Conservation (phyloP, 2,888 invertebrate species). For the Drosophila colorata region DNA sequence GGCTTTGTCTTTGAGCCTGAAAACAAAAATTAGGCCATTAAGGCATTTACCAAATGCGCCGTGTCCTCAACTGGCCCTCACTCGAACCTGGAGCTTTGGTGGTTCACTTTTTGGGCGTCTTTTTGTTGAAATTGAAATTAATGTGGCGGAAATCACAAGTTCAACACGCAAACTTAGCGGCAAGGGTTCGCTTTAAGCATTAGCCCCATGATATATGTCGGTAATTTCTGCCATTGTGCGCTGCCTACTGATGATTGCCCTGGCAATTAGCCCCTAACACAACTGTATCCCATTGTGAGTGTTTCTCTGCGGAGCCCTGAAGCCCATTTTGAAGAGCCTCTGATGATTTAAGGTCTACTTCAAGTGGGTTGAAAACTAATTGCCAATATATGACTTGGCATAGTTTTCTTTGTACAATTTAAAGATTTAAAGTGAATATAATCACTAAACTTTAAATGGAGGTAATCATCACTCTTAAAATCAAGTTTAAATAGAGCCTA, state of each 20-base stretch:
- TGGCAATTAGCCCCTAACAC: slow-evolving; percentile 67
- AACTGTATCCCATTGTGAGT: slow-evolving; percentile 22
- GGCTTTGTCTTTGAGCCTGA: slow-evolving; percentile 27
- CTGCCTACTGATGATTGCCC: slow-evolving; percentile 60
- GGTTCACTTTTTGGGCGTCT: slow-evolving; percentile 58
- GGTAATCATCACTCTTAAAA: too few species aligned
- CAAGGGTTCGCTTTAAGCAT: slow-evolving; percentile 74
- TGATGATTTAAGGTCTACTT: slow-evolving; percentile 20
- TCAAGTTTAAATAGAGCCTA: too few species aligned
- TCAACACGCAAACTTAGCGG: slow-evolving; percentile 71
- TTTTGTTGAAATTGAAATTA: slow-evolving; percentile 80
- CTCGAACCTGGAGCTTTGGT: slow-evolving; percentile 41
- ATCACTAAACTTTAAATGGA: background rate
- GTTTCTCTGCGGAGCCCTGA: background rate
- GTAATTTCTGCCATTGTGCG: slow-evolving; percentile 62
- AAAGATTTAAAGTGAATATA: too few species aligned
- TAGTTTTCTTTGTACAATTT: too few species aligned
- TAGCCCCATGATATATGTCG: slow-evolving; percentile 74
- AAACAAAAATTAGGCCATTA: slow-evolving; percentile 83
- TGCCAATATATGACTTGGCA: slow-evolving; percentile 5
- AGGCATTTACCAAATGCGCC: slow-evolving; percentile 81
- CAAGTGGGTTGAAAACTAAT: slow-evolving; percentile 7
- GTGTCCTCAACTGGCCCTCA: slow-evolving; percentile 71
- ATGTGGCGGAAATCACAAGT: slow-evolving; percentile 83
- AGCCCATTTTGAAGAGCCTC: slow-evolving; percentile 6